Evolutionary conservation across 2,113 vertebrate species (phyloP).

Genomic region (Aythya baeri): DNA sequence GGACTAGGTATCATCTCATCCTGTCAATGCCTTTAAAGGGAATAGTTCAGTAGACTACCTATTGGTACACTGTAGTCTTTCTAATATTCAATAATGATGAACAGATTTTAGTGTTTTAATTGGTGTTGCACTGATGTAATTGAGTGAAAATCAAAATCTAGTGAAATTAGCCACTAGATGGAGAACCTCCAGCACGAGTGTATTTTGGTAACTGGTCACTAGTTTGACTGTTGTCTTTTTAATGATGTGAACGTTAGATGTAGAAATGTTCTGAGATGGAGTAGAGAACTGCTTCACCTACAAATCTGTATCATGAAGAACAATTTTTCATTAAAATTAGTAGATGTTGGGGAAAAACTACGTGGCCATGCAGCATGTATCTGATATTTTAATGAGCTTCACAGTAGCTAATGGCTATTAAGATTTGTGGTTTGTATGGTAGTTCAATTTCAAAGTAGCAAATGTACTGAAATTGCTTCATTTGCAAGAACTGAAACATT

Average conservation of each 20-base stretch:
- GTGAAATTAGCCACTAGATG: neutral
- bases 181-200: neutral
- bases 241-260: neutral
- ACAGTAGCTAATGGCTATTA: neutral
- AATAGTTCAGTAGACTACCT: neutral
- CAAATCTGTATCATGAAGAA: neutral
- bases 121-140: neutral
- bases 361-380: fast-evolving
- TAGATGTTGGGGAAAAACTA: neutral
- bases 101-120: neutral
- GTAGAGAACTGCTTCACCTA: neutral
- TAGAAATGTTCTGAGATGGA: neutral
- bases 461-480: neutral
- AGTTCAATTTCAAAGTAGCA: neutral
- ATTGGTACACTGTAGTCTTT: neutral
- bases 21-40: neutral
- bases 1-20: neutral
- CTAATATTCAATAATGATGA: neutral
- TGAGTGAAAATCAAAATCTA: neutral
- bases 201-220: neutral
- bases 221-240: neutral
- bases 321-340: neutral
- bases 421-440: neutral
- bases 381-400: neutral
- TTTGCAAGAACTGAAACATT: neutral